Evolutionary conservation across 1,140 invertebrate genomes (phyloP), one percentile per base, ranked within the genome.

Genomic region (Drosophila micromelanica): DNA sequence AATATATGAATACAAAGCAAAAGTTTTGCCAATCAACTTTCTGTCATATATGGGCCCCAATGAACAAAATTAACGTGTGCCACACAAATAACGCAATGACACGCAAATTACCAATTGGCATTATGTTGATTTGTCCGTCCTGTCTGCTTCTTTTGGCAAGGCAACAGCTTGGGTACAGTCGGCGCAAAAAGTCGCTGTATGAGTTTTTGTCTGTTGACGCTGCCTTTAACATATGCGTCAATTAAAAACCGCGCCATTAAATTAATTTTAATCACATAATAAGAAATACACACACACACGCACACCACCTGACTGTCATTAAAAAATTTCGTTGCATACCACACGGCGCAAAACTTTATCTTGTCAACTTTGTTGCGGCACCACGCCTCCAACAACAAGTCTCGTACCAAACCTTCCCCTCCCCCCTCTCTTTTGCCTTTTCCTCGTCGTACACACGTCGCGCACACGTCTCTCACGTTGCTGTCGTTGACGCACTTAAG

Each of bases 261-360:
- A 89, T 89, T 89, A 90, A 89, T 89, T 89, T 89, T 89, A 89
- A 89, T 89, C 84, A 89, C 84, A 89, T 89, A 89, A 89, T 84
- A 89, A 65, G 73, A 74, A 79, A 84, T 87, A 76, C 57, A 48
- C 51, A 32, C 40, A 45, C 12, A 52, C 20, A 43, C 40, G 37
- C 35, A 48, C 56, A 49, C 70, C 79, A 82, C 67, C 68, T 87
- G 85, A 65, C 73, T 89, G 84, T 84, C 84, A 90, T 89, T 89
- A 89, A 89, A 87, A 87, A 89, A 80, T 84, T 89, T 84, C 65
- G 73, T 55, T 84, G 84, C 85, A 89, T 89, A 68, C 84, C 79
- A 65, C 76, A 80, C 70, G 84, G 84, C 73, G 76, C 64, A 61
- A 89, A 89, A 89, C 84, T 89, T 89, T 89, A 80, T 90, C 84